Evolutionary conservation across 2,888 invertebrate genomes (phyloP), one percentile per base, ranked within the genome.

Genomic region (Girardia tigrina): DNA sequence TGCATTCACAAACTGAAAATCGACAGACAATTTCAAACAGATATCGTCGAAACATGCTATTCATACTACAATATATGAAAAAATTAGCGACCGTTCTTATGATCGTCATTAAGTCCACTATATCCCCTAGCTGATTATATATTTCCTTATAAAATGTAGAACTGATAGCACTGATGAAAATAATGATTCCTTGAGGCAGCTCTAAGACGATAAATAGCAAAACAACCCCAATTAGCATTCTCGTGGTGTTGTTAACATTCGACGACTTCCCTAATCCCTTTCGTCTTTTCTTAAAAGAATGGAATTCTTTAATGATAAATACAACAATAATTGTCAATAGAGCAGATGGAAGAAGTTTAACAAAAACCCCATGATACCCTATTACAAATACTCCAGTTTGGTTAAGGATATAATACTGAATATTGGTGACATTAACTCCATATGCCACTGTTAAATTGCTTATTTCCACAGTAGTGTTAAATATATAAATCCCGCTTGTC

Each of bases 41-140:
- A 56, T 56, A 56, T 56, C n/a, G n/a, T 16, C 56, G 56, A 56
- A 56, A 56, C 56, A 56, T 56, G 56, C 56, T 56, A 56, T 23
- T 56, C 56, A 56, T 56, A n/a, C 56, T 56, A 23, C 56, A 56
- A 56, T 56, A 56, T 12, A 56, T 56, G n/a, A 56, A 56, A 56
- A 56, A 56, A 23, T 56, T 56, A 12, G 56, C 56, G 2, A 56
- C 56, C n/a, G 56, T 56, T 56, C 56, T 56, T 8, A n/a, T 16
- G 4, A 56, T 56, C 23, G 56, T 56, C 56, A 56, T 56, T n/a
- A 56, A 56, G n/a, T 56, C 56, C 4, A 56, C 56, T 20, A 56
- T 56, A 56, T 56, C 56, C n/a, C 56, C 56, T 20, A 56, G 56
- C n/a, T 56, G 56, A n/a, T 56, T 56, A 23, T 56, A 56, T 8